Evolutionary conservation across 2,888 invertebrate species (phyloP).

Genomic region (Apotomis turbidana): DNA sequence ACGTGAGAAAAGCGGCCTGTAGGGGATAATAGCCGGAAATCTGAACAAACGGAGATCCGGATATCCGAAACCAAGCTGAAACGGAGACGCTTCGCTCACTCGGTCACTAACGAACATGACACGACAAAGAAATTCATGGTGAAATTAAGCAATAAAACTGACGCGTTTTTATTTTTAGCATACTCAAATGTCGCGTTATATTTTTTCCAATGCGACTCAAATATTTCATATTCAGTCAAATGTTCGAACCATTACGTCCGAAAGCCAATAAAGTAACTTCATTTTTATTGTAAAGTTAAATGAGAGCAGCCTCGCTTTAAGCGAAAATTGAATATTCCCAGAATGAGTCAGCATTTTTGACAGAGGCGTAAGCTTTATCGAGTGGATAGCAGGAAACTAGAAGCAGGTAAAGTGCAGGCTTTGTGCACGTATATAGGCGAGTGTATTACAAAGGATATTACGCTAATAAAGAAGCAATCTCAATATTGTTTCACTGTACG

Average conservation of each 20-base stretch:
- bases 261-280: slow-evolving; percentile 7
- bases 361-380: neutral
- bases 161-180: too few relatives aligned
- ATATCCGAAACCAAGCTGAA: too few relatives aligned
- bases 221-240: neutral
- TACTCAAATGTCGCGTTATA: too few relatives aligned
- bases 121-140: too few relatives aligned
- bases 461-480: neutral
- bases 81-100: too few relatives aligned
- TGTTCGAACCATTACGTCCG: neutral
- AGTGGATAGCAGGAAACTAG: neutral
- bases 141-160: too few relatives aligned
- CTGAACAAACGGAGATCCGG: too few relatives aligned
- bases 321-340: slow-evolving; percentile 15
- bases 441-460: neutral
- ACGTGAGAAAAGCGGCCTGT: too few relatives aligned
- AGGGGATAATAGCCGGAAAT: too few relatives aligned
- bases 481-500: neutral
- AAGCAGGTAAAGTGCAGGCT: slow-evolving; percentile 4
- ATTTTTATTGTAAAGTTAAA: slow-evolving; percentile 1
- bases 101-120: too few relatives aligned
- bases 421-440: neutral
- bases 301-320: slow-evolving; percentile 11
- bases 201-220: neutral
- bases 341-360: neutral